A percentile compares a stretch with the other conserved stretches of the same genome.
Conservation (phyloP, 2,113 vertebrate species). For the Pelmatolapia mariae region DNA sequence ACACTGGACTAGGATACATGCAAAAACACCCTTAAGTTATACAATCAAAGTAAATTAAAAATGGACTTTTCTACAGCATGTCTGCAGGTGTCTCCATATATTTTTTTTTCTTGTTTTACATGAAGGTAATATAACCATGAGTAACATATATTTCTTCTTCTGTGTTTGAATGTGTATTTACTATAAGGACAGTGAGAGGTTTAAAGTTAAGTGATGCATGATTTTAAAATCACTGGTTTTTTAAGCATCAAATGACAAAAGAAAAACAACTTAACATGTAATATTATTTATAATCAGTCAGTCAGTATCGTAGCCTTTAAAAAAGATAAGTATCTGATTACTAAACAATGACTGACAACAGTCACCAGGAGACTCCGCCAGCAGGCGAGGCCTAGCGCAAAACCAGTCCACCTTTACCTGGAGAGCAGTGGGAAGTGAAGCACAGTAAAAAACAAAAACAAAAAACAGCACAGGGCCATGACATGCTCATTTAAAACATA, state of each 20-base stretch:
- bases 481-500: background rate
- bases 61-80: background rate
- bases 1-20: fast-evolving
- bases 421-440: background rate
- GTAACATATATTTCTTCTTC: background rate
- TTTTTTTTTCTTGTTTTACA: background rate
- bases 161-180: background rate
- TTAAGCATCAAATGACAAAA: background rate
- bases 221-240: fast-evolving
- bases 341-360: background rate
- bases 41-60: background rate
- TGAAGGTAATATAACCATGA: fast-evolving
- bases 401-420: background rate
- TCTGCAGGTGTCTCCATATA: background rate
- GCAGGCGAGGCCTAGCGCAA: background rate
- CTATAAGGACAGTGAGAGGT: background rate
- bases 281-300: background rate
- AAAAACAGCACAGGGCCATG: background rate
- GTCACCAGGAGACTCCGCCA: background rate
- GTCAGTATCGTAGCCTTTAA: fast-evolving
- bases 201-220: fast-evolving
- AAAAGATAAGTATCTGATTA: background rate
- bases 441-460: background rate
- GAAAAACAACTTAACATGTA: background rate
- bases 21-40: background rate